Evolutionary conservation across 2,888 invertebrate species (phyloP).

Genomic region (Aleiodes testaceus): DNA sequence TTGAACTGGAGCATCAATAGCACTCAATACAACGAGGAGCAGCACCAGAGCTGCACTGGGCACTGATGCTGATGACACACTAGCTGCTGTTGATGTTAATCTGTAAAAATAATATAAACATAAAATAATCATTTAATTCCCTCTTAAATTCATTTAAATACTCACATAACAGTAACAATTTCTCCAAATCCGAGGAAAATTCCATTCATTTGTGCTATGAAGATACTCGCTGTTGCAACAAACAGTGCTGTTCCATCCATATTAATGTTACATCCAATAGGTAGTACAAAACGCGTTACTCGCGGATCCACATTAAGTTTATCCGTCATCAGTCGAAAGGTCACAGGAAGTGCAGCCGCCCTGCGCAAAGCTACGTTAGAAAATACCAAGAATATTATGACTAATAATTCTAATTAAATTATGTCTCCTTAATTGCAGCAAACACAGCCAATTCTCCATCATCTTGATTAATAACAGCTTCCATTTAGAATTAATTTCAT

Average conservation of each 20-base stretch:
- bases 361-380: slow-evolving; percentile 69
- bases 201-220: slow-evolving; percentile 91
- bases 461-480: slow-evolving; percentile 22
- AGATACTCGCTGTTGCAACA: slow-evolving; percentile 89
- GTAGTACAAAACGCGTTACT: slow-evolving; percentile 90
- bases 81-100: slow-evolving; percentile 87
- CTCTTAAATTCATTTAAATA: too few species aligned
- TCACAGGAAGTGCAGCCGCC: slow-evolving; percentile 91
- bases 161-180: slow-evolving; percentile 90
- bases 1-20: slow-evolving; percentile 86
- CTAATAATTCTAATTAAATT: slow-evolving; percentile 22
- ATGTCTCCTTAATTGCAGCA: background rate
- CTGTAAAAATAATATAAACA: slow-evolving; percentile 70
- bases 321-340: slow-evolving; percentile 90
- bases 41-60: slow-evolving; percentile 90
- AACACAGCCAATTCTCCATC: slow-evolving; percentile 11
- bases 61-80: slow-evolving; percentile 91
- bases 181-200: slow-evolving; percentile 87
- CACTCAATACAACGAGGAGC: slow-evolving; percentile 85
- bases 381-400: slow-evolving; percentile 51
- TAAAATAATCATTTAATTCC: slow-evolving; percentile 3
- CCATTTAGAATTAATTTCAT: slow-evolving; percentile 13
- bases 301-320: slow-evolving; percentile 86
- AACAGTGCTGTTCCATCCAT: slow-evolving; percentile 95
- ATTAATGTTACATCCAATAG: slow-evolving; percentile 93